A percentile compares a stretch with the other conserved stretches of the same genome.
Conservation (phyloP, 1,140 invertebrate species). For the Atopsyche davidsoni region DNA sequence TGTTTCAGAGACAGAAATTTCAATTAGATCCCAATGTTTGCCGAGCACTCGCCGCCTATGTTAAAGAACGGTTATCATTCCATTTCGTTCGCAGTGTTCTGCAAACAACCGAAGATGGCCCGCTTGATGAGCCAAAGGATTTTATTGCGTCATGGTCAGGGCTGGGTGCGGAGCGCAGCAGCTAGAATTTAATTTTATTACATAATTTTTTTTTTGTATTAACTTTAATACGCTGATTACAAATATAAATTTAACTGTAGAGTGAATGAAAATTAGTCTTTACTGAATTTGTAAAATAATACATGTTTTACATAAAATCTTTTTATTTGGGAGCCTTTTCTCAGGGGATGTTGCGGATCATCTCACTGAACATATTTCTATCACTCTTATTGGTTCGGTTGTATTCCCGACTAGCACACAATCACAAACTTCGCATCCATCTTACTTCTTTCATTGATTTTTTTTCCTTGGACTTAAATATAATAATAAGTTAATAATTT, state of each 20-base stretch:
- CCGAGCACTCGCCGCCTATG: conserved; percentile 22
- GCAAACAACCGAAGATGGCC: conserved; percentile 25
- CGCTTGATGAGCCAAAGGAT: conserved; percentile 7
- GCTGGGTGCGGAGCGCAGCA: too few relatives aligned
- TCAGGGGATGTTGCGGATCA: too few relatives aligned
- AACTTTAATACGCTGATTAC: background rate
- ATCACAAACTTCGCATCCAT: too few relatives aligned
- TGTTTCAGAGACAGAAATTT: conserved; percentile 23
- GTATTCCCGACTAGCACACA: too few relatives aligned
- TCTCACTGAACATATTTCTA: too few relatives aligned
- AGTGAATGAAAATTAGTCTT: background rate
- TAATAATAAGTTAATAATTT: too few relatives aligned
- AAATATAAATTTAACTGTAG: background rate
- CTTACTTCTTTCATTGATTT: too few relatives aligned
- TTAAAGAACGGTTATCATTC: conserved; percentile 24
- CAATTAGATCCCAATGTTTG: conserved; percentile 27
- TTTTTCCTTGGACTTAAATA: too few relatives aligned
- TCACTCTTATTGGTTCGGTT: too few relatives aligned
- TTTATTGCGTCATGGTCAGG: too few relatives aligned
- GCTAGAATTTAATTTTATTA: too few relatives aligned
- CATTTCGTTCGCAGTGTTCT: conserved; percentile 19
- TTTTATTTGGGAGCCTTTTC: too few relatives aligned
- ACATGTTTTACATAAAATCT: background rate
- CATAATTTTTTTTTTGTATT: conserved; percentile 3
- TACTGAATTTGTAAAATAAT: background rate